Conservation (phyloP, 2,113 vertebrate genomes). For the Columbina picui region DNA sequence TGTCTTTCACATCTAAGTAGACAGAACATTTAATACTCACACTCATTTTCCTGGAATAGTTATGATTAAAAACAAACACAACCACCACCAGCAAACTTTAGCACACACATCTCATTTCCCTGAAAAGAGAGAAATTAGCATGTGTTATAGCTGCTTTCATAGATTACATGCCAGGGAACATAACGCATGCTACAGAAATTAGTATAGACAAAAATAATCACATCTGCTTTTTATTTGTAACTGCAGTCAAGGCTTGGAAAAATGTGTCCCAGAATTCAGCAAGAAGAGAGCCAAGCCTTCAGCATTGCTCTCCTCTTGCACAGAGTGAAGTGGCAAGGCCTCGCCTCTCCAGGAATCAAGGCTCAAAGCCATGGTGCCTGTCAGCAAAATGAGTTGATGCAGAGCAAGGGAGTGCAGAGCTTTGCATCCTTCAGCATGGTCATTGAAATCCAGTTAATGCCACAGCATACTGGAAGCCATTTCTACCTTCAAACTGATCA, state of each 20-base stretch:
- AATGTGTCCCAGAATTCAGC: constrained; percentile 16
- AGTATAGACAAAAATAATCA: constrained; percentile 41
- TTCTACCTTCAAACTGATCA: background rate
- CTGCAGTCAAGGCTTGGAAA: constrained; percentile 13
- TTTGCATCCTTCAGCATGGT: background rate
- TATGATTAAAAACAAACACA: constrained; percentile 34
- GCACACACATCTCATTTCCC: background rate
- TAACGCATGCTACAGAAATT: constrained; percentile 20
- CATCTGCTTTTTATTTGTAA: constrained; percentile 64
- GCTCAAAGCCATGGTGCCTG: background rate
- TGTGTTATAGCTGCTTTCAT: constrained; percentile 46
- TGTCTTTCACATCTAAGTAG: constrained; percentile 3
- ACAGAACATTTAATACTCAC: background rate
- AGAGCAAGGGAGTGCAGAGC: background rate
- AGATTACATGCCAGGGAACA: constrained; percentile 36
- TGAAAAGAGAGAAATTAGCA: constrained; percentile 38
- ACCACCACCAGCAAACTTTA: background rate
- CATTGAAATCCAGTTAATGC: background rate
- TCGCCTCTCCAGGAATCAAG: background rate
- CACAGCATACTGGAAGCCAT: background rate
- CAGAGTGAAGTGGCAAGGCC: constrained; percentile 5
- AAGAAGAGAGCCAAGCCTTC: constrained; percentile 36
- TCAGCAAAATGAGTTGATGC: background rate
- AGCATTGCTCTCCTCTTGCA: background rate
- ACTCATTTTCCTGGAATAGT: constrained; percentile 9